phyloP scores from a whole-genome alignment of 2,888 invertebrate genomes.

The Pandemis cinnamomeana region DNA sequence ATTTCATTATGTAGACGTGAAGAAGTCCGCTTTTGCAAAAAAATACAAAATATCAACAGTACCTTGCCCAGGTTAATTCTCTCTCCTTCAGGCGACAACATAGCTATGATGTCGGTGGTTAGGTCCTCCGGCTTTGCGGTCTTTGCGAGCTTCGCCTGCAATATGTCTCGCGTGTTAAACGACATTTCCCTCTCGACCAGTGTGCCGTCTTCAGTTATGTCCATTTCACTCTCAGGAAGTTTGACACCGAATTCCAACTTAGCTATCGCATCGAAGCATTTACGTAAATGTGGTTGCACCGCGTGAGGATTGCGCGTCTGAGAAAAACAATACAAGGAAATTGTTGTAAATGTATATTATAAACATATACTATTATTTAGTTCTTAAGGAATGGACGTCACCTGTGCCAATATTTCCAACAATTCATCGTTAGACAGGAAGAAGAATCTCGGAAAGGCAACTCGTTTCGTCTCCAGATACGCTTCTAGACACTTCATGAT shows the following conservation, averaged over 20 bases:
- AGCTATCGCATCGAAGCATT: conserved; percentile 94
- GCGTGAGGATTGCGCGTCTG: conserved; percentile 94
- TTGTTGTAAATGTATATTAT: neutral
- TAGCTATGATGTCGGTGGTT: conserved; percentile 94
- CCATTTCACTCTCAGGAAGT: conserved; percentile 78
- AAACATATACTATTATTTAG: neutral
- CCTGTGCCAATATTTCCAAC: conserved; percentile 95
- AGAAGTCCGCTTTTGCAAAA: neutral
- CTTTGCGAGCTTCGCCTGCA: conserved; percentile 74
- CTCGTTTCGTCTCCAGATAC: conserved; percentile 94
- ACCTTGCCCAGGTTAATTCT: conserved; percentile 90
- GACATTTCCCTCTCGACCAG: conserved; percentile 77
- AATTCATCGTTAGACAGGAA: conserved; percentile 96
- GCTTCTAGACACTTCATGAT: conserved; percentile 96
- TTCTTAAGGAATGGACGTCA: conserved; percentile 50
- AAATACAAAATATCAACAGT: neutral
- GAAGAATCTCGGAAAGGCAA: conserved; percentile 95
- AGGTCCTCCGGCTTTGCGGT: conserved; percentile 77
- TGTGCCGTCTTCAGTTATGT: conserved; percentile 80
- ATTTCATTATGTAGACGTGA: neutral
- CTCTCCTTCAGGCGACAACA: conserved; percentile 96
- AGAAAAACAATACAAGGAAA: neutral
- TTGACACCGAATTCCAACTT: conserved; percentile 90
- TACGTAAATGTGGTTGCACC: conserved; percentile 94
- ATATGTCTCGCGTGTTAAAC: conserved; percentile 67